phyloP scores from a whole-genome alignment of 1,140 invertebrate species.

The Atta colombica region DNA sequence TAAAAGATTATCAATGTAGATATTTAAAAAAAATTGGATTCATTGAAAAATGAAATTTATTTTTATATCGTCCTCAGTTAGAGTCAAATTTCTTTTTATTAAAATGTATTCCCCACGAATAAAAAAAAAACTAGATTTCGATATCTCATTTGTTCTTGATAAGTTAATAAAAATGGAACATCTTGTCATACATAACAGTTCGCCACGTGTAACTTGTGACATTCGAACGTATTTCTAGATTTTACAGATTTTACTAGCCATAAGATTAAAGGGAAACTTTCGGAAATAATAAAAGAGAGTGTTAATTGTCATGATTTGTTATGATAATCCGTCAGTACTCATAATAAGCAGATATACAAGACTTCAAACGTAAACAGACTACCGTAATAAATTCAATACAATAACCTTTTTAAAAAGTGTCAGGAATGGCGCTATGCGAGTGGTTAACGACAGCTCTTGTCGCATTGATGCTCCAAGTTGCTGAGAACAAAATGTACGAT shows the following conservation, averaged over 20 bases:
- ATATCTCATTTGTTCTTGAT: not conserved
- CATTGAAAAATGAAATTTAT: not conserved
- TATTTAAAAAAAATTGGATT: not conserved
- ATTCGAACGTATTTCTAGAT: too few relatives aligned
- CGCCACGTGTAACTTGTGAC: too few relatives aligned
- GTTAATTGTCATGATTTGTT: not conserved
- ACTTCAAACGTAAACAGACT: not conserved
- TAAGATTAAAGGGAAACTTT: not conserved
- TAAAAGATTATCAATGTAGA: not conserved
- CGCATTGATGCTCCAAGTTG: not conserved
- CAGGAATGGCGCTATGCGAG: not conserved
- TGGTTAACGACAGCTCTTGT: slow-evolving; percentile 20
- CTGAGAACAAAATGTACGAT: slow-evolving; percentile 69
- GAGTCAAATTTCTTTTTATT: not conserved
- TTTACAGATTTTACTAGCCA: too few relatives aligned
- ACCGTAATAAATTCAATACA: not conserved
- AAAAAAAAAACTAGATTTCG: not conserved
- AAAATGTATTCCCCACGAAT: not conserved
- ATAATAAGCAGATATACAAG: not conserved
- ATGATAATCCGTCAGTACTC: not conserved
- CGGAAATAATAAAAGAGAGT: not conserved
- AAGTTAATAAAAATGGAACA: too few relatives aligned
- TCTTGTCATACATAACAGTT: too few relatives aligned
- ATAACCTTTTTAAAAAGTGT: not conserved
- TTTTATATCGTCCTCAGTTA: not conserved